These are phyloP conservation scores for Brienomyrus brachyistius DNA, from an alignment of 2,113 vertebrate species.

Conservation along the genomic window DNA sequence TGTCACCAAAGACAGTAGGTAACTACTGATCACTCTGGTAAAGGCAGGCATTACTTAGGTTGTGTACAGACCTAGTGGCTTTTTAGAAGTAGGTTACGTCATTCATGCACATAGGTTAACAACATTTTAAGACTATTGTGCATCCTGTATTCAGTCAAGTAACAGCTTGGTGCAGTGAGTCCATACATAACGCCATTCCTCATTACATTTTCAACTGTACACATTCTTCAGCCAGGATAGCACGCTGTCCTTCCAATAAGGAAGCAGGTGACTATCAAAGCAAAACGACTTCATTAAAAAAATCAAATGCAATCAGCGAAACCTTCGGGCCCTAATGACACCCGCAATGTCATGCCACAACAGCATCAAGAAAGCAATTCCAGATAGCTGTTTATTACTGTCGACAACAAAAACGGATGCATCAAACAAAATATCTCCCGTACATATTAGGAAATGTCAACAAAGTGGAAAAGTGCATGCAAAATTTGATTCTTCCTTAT, in stretches of 20 bases:
- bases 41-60: not conserved
- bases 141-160: not conserved
- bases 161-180: not conserved
- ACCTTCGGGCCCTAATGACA: not conserved
- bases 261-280: not conserved
- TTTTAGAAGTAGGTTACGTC: not conserved
- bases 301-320: not conserved
- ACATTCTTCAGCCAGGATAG: not conserved
- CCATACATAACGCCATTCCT: not conserved
- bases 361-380: conserved; percentile 45
- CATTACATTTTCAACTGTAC: not conserved
- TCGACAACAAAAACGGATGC: conserved; percentile 54
- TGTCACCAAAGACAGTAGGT: not conserved
- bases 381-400: conserved; percentile 52
- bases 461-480: conserved; percentile 64
- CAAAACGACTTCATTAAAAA: not conserved
- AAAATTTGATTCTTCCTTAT: conserved; percentile 45
- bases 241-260: not conserved
- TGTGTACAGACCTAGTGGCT: not conserved
- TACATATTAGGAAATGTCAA: conserved; percentile 57
- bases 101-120: not conserved
- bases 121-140: not conserved
- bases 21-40: not conserved
- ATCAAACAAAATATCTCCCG: conserved; percentile 50
- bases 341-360: conserved; percentile 30